These are phyloP conservation scores for Eupithecia centaureata DNA, from an alignment of 2,888 invertebrate species.

Conservation along the genomic window DNA sequence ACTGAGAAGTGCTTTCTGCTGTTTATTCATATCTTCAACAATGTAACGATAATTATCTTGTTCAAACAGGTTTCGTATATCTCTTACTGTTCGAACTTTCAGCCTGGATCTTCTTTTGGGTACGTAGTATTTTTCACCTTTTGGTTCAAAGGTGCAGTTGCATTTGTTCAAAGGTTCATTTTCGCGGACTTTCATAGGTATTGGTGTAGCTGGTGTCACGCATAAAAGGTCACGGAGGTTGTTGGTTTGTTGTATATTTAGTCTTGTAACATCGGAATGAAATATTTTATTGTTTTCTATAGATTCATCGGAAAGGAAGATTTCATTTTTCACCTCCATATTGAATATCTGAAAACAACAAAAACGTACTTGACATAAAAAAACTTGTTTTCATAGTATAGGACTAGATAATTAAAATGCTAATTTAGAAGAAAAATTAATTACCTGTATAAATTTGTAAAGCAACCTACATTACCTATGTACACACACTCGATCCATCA, in stretches of 20 bases:
- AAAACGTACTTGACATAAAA: not conserved
- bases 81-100: constrained; percentile 73
- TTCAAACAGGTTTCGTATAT: constrained; percentile 68
- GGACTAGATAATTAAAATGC: too few species aligned
- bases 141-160: constrained; percentile 66
- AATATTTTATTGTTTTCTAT: constrained; percentile 57
- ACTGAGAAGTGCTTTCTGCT: constrained; percentile 63
- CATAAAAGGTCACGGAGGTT: constrained; percentile 64
- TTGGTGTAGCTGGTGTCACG: constrained; percentile 58
- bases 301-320: constrained; percentile 29
- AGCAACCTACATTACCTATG: too few species aligned
- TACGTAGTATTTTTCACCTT: constrained; percentile 63
- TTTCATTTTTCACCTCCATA: constrained; percentile 8
- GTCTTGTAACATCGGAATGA: constrained; percentile 63
- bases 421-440: too few species aligned
- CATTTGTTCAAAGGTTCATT: too few species aligned
- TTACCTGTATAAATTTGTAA: too few species aligned
- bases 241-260: constrained; percentile 51
- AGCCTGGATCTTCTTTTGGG: constrained; percentile 64
- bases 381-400: not conserved
- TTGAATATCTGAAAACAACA: constrained; percentile 30
- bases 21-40: constrained; percentile 62
- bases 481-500: too few species aligned
- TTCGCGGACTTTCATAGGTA: constrained; percentile 42
- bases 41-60: constrained; percentile 63